phyloP scores from a whole-genome alignment of 2,113 vertebrate genomes.

The Elephas maximus region DNA sequence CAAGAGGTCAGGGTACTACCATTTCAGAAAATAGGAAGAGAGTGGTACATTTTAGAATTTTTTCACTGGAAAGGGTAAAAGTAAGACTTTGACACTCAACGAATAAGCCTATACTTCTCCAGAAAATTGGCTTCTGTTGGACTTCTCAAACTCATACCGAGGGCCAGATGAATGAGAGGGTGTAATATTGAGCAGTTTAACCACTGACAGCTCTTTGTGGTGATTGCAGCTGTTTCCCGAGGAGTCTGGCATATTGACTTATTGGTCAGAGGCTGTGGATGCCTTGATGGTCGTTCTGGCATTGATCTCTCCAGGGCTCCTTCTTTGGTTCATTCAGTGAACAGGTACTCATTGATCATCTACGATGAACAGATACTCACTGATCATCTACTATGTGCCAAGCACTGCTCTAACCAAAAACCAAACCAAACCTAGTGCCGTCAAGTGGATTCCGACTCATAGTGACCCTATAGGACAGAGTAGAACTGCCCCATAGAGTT shows the following conservation, averaged over 20 bases:
- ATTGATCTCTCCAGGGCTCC: accelerated
- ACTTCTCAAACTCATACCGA: accelerated
- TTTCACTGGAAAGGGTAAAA: neutral
- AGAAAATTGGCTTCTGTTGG: neutral
- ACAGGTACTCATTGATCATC: neutral
- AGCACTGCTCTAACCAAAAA: neutral
- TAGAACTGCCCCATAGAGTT: too few species aligned
- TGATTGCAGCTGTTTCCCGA: neutral
- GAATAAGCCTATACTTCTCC: neutral
- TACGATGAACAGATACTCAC: accelerated
- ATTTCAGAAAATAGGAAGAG: neutral
- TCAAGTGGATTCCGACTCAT: too few species aligned
- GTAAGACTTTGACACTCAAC: neutral
- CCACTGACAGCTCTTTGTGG: neutral
- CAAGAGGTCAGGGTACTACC: neutral
- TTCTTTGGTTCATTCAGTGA: neutral
- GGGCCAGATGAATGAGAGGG: accelerated
- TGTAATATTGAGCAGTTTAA: too few species aligned
- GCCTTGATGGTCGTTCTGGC: accelerated
- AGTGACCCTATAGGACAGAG: too few species aligned
- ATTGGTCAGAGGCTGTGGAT: accelerated
- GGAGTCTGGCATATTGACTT: neutral
- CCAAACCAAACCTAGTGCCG: too few species aligned
- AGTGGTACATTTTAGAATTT: neutral
- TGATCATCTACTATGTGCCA: accelerated